Percentiles rank a stretch among this genome's conserved stretches.
These are phyloP conservation scores for Gryllus bimaculatus DNA, from an alignment of 1,140 invertebrate genomes.

Conservation along the genomic window DNA sequence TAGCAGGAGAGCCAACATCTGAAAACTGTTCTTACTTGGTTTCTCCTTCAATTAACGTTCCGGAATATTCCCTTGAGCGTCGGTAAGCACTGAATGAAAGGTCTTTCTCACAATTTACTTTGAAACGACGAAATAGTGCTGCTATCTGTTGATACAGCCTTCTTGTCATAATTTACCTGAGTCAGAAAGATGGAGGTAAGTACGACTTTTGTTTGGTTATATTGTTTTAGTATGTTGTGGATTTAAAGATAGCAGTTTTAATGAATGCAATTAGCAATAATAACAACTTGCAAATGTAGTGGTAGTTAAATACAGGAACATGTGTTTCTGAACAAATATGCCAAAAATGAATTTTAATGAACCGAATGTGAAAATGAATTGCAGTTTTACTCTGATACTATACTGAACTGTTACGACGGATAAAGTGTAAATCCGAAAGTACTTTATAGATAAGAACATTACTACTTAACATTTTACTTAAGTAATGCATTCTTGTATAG, in stretches of 20 bases:
- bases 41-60: neutral
- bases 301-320: no score
- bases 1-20: neutral
- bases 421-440: no score
- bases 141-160: neutral
- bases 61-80: neutral
- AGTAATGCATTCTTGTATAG: conserved; percentile 19
- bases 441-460: no score
- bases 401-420: no score
- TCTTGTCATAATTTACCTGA: neutral
- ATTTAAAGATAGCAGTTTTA: no score
- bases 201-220: conserved; percentile 11
- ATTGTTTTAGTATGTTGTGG: no score
- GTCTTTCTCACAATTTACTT: neutral
- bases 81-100: neutral
- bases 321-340: no score
- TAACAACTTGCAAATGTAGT: no score
- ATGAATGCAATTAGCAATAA: no score
- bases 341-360: no score
- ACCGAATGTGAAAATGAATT: no score
- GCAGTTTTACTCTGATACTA: no score
- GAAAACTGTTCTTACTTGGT: neutral
- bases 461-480: neutral
- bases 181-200: conserved; percentile 19
- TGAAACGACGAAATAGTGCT: neutral